These are phyloP conservation scores for Synanthedon myopaeformis DNA, from an alignment of 2,888 invertebrate genomes.

Conservation along the genomic window DNA sequence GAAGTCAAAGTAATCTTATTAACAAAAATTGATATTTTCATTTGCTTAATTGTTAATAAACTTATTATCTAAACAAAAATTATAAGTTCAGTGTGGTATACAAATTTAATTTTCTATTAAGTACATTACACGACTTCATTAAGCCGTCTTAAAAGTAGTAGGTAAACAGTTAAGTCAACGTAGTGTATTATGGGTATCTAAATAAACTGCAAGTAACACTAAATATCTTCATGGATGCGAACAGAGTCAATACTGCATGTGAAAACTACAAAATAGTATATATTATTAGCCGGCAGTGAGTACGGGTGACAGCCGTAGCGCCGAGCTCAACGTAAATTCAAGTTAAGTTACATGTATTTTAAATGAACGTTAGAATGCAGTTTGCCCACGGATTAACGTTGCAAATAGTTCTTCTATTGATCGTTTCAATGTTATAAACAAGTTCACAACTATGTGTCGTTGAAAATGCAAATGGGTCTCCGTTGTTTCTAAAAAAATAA, in stretches of 20 bases:
- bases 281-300: not conserved
- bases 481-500: too few species aligned
- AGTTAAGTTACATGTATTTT: constrained; percentile 15
- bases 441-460: too few species aligned
- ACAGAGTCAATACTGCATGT: not conserved
- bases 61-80: too few species aligned
- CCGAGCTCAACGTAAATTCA: constrained; percentile 11
- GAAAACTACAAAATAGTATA: not conserved
- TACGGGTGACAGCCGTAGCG: constrained; percentile 2
- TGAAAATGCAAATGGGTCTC: too few species aligned
- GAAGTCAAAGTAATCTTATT: not conserved
- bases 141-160: not conserved
- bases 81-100: too few species aligned
- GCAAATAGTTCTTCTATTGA: constrained; percentile 13
- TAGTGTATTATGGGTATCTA: not conserved
- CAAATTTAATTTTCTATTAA: not conserved
- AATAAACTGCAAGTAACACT: not conserved
- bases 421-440: too few species aligned
- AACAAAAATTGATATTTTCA: not conserved
- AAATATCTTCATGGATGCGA: not conserved
- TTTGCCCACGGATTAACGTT: constrained; percentile 18
- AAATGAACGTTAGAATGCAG: constrained; percentile 19
- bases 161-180: not conserved
- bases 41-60: not conserved
- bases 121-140: not conserved